Percentiles rank a stretch among this genome's conserved stretches.
phyloP scores from a whole-genome alignment of 2,113 vertebrate species.

The Kryptolebias marmoratus region DNA sequence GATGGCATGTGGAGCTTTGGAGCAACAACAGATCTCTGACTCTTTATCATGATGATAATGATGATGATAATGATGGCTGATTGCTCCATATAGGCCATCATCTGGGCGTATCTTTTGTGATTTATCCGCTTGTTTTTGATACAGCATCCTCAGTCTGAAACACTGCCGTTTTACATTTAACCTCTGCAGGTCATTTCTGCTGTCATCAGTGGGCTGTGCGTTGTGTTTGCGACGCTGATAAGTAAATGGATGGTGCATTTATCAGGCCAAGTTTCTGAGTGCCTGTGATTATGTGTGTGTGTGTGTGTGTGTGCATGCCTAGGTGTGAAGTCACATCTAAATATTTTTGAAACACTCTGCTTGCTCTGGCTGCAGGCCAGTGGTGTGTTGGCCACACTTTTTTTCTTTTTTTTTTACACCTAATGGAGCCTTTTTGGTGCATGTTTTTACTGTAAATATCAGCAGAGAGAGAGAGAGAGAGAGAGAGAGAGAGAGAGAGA shows the following conservation, averaged over 20 bases:
- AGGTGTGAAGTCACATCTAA: constrained; percentile 56
- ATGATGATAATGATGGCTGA: constrained; percentile 10
- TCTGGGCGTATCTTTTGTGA: not conserved
- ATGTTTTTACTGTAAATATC: not conserved
- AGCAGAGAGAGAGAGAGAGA: not conserved
- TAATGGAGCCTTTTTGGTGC: constrained; percentile 5
- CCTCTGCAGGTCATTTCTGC: constrained; percentile 22
- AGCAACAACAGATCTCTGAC: constrained; percentile 7
- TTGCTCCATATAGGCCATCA: constrained; percentile 1
- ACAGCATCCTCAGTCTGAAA: constrained; percentile 1
- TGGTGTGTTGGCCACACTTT: constrained; percentile 14
- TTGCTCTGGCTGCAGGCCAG: constrained; percentile 36
- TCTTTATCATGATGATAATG: constrained; percentile 8
- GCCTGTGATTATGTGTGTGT: constrained; percentile 4
- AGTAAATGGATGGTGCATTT: constrained; percentile 59
- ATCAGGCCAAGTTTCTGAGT: constrained; percentile 34
- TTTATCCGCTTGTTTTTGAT: not conserved
- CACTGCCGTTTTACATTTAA: constrained; percentile 25
- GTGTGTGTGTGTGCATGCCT: constrained; percentile 8
- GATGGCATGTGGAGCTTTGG: constrained; percentile 46
- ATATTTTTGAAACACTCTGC: constrained; percentile 53
- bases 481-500: too few relatives aligned
- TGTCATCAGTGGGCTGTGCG: constrained; percentile 23
- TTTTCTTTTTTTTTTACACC: not conserved
- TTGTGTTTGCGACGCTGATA: constrained; percentile 55